These are phyloP conservation scores for Stegophylla sp. DNA, from an alignment of 2,888 invertebrate genomes.

Conservation along the genomic window DNA sequence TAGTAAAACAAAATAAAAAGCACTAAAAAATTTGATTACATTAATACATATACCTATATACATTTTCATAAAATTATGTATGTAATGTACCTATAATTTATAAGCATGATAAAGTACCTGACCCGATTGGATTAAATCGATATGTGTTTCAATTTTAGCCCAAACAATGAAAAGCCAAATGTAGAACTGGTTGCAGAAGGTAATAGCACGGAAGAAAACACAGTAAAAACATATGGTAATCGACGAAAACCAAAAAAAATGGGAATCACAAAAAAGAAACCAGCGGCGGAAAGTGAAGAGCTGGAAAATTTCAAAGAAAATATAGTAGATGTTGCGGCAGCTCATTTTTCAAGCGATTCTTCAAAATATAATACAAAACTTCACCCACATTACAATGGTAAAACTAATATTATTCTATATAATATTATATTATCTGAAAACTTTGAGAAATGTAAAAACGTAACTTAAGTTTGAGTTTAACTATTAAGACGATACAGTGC, in stretches of 20 bases:
- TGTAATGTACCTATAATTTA: no score
- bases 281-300: background rate
- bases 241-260: conserved; percentile 18
- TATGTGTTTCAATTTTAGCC: background rate
- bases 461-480: no score
- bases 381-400: conserved; percentile 53
- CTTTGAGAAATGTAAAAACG: no score
- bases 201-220: conserved; percentile 20
- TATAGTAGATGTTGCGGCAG: conserved; percentile 1
- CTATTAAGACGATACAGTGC: no score
- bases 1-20: no score
- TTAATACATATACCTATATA: no score
- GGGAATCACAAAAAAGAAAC: background rate
- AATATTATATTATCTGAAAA: no score
- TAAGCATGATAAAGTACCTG: no score
- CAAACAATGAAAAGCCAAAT: conserved; percentile 1
- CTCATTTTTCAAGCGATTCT: conserved; percentile 50
- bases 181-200: background rate
- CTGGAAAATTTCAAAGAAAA: conserved; percentile 33
- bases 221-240: conserved; percentile 15
- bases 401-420: background rate
- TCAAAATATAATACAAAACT: conserved; percentile 28
- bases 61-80: no score
- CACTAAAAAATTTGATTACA: no score
- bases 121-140: no score